phyloP scores from a whole-genome alignment of 2,113 vertebrate species.

The Pongo abelii region DNA sequence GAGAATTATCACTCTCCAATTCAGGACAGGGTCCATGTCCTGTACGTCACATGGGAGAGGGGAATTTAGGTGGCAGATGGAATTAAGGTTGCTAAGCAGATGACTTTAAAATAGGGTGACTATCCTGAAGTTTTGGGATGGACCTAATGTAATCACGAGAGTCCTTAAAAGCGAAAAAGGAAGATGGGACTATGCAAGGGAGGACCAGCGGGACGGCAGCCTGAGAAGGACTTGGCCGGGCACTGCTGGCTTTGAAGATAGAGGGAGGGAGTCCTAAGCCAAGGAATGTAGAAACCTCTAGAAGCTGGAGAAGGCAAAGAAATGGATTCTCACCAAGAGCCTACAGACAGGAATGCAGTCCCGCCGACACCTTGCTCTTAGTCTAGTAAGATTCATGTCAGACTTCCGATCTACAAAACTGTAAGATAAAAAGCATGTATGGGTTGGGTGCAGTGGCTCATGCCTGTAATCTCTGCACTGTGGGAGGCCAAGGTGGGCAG shows the following conservation, averaged over 20 bases:
- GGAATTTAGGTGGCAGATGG: not conserved
- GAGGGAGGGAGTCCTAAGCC: not conserved
- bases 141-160: not conserved
- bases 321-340: not conserved
- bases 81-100: not conserved
- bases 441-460: too few species aligned
- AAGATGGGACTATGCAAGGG: not conserved
- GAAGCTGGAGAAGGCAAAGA: not conserved
- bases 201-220: not conserved
- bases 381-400: not conserved
- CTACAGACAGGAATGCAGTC: not conserved
- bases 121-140: not conserved
- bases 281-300: not conserved
- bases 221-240: not conserved
- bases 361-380: not conserved
- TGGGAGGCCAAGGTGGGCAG: too few species aligned
- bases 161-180: not conserved
- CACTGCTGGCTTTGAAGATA: not conserved
- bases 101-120: not conserved
- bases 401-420: not conserved
- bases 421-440: not conserved
- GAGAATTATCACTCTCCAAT: not conserved
- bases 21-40: not conserved
- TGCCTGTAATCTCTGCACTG: too few species aligned
- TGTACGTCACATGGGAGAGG: not conserved